Conservation (phyloP, 2,797 vertebrate genomes). For the Oreonectes daqikongensis region DNA sequence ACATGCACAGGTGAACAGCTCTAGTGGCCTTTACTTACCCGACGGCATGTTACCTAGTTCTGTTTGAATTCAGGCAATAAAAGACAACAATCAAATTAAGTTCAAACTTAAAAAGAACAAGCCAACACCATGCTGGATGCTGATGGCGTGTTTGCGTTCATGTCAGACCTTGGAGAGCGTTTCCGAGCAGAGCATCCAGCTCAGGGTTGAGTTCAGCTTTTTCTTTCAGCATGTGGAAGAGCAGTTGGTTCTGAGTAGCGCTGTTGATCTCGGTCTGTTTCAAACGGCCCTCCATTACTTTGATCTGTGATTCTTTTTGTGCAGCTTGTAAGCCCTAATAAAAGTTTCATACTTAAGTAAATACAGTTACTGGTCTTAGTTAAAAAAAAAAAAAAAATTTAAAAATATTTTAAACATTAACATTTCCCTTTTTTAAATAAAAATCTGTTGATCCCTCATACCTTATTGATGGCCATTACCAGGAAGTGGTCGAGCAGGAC, state of each 20-base stretch:
- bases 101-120: conserved; percentile 80
- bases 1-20: conserved; percentile 76
- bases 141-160: background rate
- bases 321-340: conserved; percentile 92
- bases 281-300: conserved; percentile 95
- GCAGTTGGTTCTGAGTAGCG: conserved; percentile 94
- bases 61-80: conserved; percentile 89
- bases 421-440: too few relatives aligned
- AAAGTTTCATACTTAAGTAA: too few relatives aligned
- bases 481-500: conserved; percentile 94
- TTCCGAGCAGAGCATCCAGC: conserved; percentile 92
- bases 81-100: conserved; percentile 85
- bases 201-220: conserved; percentile 98
- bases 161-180: conserved; percentile 89
- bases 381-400: too few relatives aligned
- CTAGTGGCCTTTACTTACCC: conserved; percentile 88
- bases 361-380: too few relatives aligned
- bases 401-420: too few relatives aligned
- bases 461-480: conserved; percentile 94
- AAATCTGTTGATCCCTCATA: conserved; percentile 58
- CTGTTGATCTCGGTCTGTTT: conserved; percentile 98
- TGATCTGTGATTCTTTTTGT: conserved; percentile 97
- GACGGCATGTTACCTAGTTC: conserved; percentile 94
- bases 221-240: conserved; percentile 99
- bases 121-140: conserved; percentile 9